phyloP scores from a whole-genome alignment of 92 coral and sea anemone species.

The Bergia puertoricense region DNA sequence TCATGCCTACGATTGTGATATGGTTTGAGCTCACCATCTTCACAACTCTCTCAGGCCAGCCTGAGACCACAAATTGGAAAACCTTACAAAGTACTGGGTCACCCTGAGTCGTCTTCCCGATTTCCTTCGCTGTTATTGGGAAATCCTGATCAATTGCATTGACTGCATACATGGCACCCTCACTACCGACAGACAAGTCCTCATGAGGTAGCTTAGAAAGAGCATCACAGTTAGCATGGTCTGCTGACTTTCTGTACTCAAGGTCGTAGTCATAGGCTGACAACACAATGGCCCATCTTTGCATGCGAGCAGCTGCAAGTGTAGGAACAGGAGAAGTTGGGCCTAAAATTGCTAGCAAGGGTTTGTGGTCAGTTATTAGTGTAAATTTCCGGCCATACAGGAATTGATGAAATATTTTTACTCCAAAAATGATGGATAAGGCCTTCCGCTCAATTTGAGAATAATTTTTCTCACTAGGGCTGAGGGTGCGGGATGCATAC shows the following conservation, averaged over 20 bases:
- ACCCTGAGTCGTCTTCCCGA: too few relatives aligned
- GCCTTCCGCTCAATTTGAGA: conserved; percentile 42
- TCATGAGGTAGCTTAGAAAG: conserved; percentile 38
- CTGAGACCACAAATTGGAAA: too few relatives aligned
- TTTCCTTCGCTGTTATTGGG: too few relatives aligned
- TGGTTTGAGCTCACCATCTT: too few relatives aligned
- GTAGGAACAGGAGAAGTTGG: conserved; percentile 51
- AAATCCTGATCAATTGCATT: too few relatives aligned
- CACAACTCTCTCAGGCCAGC: too few relatives aligned
- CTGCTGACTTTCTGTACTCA: conserved; percentile 36
- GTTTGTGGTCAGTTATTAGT: neutral
- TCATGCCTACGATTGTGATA: too few relatives aligned
- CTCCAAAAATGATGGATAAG: neutral
- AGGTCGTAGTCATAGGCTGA: conserved; percentile 61
- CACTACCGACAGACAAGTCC: conserved; percentile 8
- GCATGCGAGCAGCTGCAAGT: conserved; percentile 53
- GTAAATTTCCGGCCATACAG: conserved; percentile 11
- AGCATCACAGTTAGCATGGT: conserved; percentile 47
- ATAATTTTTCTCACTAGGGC: conserved; percentile 37
- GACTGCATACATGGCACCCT: neutral
- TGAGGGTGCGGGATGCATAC: too few relatives aligned
- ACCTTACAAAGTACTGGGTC: too few relatives aligned
- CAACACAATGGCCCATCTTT: conserved; percentile 50
- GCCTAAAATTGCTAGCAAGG: conserved; percentile 36
- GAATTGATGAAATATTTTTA: too few relatives aligned